Evolutionary conservation across 1,140 invertebrate species (phyloP), one percentile per base, ranked within the genome.

Genomic region (Drosophila nigromelanica): DNA sequence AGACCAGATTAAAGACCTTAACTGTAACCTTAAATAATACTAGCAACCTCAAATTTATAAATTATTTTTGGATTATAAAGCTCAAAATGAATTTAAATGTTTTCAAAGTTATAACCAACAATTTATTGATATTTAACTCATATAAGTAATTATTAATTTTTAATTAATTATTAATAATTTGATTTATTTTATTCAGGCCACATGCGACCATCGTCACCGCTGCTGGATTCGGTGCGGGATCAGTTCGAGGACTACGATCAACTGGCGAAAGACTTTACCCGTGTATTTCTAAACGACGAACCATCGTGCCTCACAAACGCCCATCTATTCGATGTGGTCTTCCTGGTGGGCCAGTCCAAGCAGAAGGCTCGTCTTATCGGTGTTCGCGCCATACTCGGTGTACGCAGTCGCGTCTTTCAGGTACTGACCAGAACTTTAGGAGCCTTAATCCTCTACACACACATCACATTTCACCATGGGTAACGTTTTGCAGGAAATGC

Each of bases 241-340:
- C 95, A 97, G 82, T 98, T 98, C 90, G 97, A 98, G 93, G 97
- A 98, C 90, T 98, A 98, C 91, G 97, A 98, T 91, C 96, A 97
- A 91, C 92, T 98, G 51, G 97, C 97, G 1, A 98, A 97, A 92
- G 97, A 98, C 92, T 98, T 98, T 90, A 97, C 96, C 0, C 94
- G 94, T 89, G 96, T 96, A 70, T 98, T 98, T 92, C 93, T 97
- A n/a, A 97, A 97, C 90, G 94, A 93, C 75, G 94, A 96, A 79
- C 93, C 94, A 56, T 97, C 96, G 75, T 92, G 93, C 52, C 93
- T 94, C 40, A 92, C 94, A 68, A 97, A 96, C 79, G 94, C 95
- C 15, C 95, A 95, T 91, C 93, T 98, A 2, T 98, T 98, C 91
- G 97, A 98, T 89, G 96, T 98, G 0, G 95, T 96, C 5, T 98